Evolutionary conservation across 2,113 vertebrate species (phyloP).

Genomic region (Mormyrus iriodes): DNA sequence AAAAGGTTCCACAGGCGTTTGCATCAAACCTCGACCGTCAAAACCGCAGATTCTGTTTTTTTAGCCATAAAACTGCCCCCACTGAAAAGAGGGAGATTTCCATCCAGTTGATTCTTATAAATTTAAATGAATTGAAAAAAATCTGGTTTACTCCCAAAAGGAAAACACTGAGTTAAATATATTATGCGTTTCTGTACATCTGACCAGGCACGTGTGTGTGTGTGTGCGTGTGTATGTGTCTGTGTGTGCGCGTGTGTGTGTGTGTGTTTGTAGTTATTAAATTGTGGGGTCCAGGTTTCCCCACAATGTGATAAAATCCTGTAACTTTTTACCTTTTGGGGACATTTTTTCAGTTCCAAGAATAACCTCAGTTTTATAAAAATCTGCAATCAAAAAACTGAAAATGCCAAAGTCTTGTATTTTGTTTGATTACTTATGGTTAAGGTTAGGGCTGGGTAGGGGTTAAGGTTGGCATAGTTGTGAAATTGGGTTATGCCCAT

Average conservation of each 20-base stretch:
- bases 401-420: no score
- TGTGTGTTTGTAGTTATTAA: neutral
- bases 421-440: no score
- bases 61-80: conserved; percentile 79
- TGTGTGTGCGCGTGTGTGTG: neutral
- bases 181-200: conserved; percentile 20
- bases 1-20: conserved; percentile 86
- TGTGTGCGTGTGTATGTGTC: neutral
- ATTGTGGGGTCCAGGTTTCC: neutral
- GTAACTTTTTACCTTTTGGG: neutral
- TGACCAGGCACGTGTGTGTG: neutral
- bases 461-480: no score
- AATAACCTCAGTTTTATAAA: no score
- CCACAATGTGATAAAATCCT: neutral
- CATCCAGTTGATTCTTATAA: conserved; percentile 85
- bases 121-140: conserved; percentile 81
- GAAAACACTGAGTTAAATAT: conserved; percentile 58
- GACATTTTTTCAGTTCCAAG: no score
- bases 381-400: no score
- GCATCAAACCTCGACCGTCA: conserved; percentile 77
- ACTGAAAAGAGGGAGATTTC: conserved; percentile 69
- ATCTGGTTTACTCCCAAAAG: conserved; percentile 72
- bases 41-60: conserved; percentile 84
- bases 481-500: no score
- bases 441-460: neutral